Base-by-base conservation (phyloP, 2,113 vertebrate genomes). In the Actenoides lindsayi region DNA sequence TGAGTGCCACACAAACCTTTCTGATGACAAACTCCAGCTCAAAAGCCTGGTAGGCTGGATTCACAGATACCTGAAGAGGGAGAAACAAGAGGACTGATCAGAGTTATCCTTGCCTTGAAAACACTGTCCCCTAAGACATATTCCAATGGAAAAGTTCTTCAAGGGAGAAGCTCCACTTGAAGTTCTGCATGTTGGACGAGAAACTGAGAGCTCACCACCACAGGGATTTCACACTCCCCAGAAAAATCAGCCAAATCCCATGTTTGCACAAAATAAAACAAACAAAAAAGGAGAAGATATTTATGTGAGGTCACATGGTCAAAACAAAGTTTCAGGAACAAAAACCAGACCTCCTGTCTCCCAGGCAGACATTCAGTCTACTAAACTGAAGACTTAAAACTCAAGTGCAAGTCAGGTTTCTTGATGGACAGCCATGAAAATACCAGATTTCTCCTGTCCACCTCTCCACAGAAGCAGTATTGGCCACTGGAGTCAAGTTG, bases 1-100 rank as follows among this genome's bases (percentile, higher is more conserved):
- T 1, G 3, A 62, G 56, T 11, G 41, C 39, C 21, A 11, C 46
- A 96, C 91, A 31, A 63, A 99, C 99, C 99, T 99, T 99, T 84
- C 48, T 98, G 67, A 99, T 83, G 6, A 98, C 98, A 90, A 97
- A 98, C 94, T 99, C 99, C 93, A 98, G 92, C 80, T 99, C 99
- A 28, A 89, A 65, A 30, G 96, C 31, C 92, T 99, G 99, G 97
- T 99, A 99, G 12, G 99, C 99, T 67, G 99, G 99, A 95, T 99
- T 99, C 93, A 99, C 98, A 46, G 99, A 98, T 3, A 99, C 99
- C 99, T 99, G 65, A 68, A 46, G 16, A 89, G 59, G 15, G 15
- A 90, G 37, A 90, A 80, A 89, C 5, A 63, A 68, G 31, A 86
- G 62, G 10, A 23, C 11, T 39, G 42, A 73, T 91, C 71, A 87